A percentile compares a stretch with the other conserved stretches of the same genome.
phyloP scores from a whole-genome alignment of 2,113 vertebrate genomes.

The Emydura subglobosa region DNA sequence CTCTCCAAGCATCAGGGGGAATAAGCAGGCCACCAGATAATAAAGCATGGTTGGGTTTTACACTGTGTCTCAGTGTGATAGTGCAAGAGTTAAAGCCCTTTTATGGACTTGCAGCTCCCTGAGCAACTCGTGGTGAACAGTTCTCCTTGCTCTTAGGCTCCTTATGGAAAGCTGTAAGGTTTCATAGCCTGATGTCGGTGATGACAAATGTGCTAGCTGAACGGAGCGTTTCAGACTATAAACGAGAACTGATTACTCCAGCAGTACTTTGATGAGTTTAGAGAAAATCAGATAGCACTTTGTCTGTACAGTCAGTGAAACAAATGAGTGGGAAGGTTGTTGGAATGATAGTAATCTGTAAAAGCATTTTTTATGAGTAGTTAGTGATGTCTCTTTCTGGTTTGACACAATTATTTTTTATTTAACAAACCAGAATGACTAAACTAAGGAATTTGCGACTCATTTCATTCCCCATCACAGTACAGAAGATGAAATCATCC shows the following conservation, averaged over 20 bases:
- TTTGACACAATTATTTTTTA: conserved; percentile 55
- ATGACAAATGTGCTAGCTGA: conserved; percentile 63
- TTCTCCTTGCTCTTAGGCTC: conserved; percentile 3
- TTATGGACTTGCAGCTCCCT: neutral
- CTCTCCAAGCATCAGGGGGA: rapidly evolving
- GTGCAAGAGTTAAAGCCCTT: neutral
- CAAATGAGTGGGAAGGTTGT: conserved; percentile 33
- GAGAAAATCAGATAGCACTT: conserved; percentile 49
- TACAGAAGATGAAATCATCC: conserved; percentile 5
- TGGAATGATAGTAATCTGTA: conserved; percentile 20
- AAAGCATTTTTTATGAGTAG: conserved; percentile 39
- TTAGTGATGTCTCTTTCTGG: conserved; percentile 24
- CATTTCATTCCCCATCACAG: neutral
- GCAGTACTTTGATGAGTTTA: conserved; percentile 60
- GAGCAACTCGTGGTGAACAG: neutral
- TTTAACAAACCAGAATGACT: conserved; percentile 32
- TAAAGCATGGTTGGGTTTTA: neutral
- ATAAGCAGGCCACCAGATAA: neutral
- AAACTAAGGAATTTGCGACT: neutral
- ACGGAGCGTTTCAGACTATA: conserved; percentile 13
- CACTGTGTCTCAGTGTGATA: rapidly evolving
- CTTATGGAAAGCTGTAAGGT: conserved; percentile 50
- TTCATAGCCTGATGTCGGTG: conserved; percentile 43
- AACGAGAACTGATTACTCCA: conserved; percentile 61
- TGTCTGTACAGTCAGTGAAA: conserved; percentile 31